Evolutionary conservation across 2,113 vertebrate species (phyloP).

Genomic region (Ammodytes dubius): DNA sequence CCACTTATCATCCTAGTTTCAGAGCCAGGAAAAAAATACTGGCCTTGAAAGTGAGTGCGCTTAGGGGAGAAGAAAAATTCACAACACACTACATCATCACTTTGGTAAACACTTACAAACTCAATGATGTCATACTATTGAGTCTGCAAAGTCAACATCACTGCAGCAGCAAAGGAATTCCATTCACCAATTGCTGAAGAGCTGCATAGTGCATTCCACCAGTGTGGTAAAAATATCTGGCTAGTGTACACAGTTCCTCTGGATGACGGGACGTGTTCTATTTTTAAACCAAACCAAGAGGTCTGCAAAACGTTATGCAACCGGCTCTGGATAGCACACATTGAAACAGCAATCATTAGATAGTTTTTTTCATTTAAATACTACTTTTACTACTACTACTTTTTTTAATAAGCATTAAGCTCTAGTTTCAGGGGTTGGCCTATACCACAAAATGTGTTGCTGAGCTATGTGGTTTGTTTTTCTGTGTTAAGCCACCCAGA

Average conservation of each 20-base stretch:
- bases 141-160: conserved; percentile 8
- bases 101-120: conserved; percentile 7
- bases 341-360: conserved; percentile 4
- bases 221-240: conserved; percentile 43
- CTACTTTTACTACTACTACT: not conserved
- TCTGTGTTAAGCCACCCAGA: not conserved
- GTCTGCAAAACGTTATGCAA: conserved; percentile 36
- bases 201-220: conserved; percentile 45
- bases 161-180: conserved; percentile 53
- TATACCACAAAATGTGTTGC: not conserved
- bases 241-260: conserved; percentile 10
- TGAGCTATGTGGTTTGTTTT: not conserved
- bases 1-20: not conserved
- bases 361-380: conserved; percentile 7
- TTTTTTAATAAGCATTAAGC: not conserved
- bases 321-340: conserved; percentile 14
- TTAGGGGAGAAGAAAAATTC: not conserved
- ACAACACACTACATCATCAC: not conserved
- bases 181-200: conserved; percentile 45
- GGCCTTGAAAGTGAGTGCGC: not conserved
- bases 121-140: conserved; percentile 34
- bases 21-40: not conserved
- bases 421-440: not conserved
- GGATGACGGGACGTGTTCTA: not conserved
- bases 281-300: conserved; percentile 26